Evolutionary conservation across 2,113 vertebrate species (phyloP).

Genomic region (Nothobranchius furzeri): DNA sequence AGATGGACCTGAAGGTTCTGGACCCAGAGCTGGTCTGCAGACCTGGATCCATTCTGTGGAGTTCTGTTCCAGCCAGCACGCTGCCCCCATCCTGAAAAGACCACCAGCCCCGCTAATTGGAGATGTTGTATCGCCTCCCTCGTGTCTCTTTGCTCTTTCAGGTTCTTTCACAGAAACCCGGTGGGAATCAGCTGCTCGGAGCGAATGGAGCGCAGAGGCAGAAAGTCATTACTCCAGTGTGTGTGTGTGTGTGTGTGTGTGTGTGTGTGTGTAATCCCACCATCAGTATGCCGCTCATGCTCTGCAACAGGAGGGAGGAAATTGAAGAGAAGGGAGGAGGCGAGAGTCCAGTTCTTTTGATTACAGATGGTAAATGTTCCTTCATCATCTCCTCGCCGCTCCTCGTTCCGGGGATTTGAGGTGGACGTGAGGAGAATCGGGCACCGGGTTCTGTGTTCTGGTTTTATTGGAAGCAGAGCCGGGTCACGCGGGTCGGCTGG

Average conservation of each 20-base stretch:
- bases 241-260: constrained; percentile 27
- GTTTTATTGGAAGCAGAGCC: constrained; percentile 8
- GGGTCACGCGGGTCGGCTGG: constrained; percentile 25
- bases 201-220: constrained; percentile 60
- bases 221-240: constrained; percentile 66
- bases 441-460: neutral
- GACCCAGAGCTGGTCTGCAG: neutral
- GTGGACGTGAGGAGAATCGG: constrained; percentile 46
- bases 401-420: constrained; percentile 41
- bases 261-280: constrained; percentile 49
- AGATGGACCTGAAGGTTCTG: neutral
- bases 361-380: constrained; percentile 67
- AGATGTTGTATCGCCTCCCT: constrained; percentile 57
- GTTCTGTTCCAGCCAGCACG: constrained; percentile 19
- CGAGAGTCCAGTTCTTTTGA: constrained; percentile 60
- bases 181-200: constrained; percentile 62
- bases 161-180: constrained; percentile 28
- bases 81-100: constrained; percentile 22
- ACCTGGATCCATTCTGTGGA: constrained; percentile 35
- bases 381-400: constrained; percentile 30
- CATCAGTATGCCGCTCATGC: constrained; percentile 69
- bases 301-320: constrained; percentile 52
- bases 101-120: constrained; percentile 63
- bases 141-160: constrained; percentile 44
- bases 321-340: constrained; percentile 50